Conservation (phyloP, 2,113 vertebrate genomes). For the Odobenus rosmarus region DNA sequence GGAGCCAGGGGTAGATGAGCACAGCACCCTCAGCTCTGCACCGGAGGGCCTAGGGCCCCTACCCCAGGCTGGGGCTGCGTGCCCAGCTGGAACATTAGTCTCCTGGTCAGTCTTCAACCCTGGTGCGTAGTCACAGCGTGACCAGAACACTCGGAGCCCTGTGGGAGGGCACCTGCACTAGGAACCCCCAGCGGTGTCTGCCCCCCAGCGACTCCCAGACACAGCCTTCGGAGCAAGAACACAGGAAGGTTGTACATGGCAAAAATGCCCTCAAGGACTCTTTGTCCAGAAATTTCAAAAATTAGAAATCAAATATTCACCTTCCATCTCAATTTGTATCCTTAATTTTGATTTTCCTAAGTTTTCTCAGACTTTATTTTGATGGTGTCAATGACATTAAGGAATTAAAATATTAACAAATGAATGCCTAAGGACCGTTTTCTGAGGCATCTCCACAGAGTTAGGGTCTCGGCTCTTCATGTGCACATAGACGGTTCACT, state of each 20-base stretch:
- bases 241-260: neutral
- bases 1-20: neutral
- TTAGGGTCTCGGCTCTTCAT: neutral
- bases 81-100: neutral
- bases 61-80: too few relatives aligned
- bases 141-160: too few relatives aligned
- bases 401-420: neutral
- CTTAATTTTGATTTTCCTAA: neutral
- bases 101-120: neutral
- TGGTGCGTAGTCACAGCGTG: neutral
- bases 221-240: neutral
- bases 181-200: neutral
- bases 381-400: neutral
- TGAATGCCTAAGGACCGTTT: neutral
- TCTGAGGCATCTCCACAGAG: neutral
- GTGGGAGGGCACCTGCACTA: neutral
- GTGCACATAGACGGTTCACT: fast-evolving
- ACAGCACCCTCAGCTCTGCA: neutral
- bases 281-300: neutral
- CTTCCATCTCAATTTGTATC: neutral
- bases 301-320: neutral
- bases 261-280: too few relatives aligned
- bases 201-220: neutral
- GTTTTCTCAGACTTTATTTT: neutral
- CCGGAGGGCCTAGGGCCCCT: too few relatives aligned